phyloP scores from a whole-genome alignment of 2,113 vertebrate species.

The Sturnira hondurensis region DNA sequence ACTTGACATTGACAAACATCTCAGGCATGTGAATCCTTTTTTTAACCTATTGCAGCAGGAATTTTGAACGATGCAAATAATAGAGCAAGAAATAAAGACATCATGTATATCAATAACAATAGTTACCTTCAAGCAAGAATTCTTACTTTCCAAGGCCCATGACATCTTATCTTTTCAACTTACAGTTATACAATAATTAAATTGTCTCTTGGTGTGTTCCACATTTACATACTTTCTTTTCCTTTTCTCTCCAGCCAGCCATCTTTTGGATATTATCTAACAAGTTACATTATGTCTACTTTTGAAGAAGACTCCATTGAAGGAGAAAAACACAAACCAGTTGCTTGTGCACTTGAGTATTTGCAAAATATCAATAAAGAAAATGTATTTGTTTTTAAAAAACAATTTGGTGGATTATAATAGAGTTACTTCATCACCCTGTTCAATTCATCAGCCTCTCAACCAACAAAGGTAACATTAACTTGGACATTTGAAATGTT shows the following conservation, averaged over 20 bases:
- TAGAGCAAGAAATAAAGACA: not conserved
- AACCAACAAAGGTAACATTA: not conserved
- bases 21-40: not conserved
- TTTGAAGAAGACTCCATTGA: not conserved
- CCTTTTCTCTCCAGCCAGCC: not conserved
- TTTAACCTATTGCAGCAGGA: not conserved
- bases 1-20: conserved; percentile 45
- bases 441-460: not conserved
- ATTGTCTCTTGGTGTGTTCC: not conserved
- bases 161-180: not conserved
- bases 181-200: conserved; percentile 6
- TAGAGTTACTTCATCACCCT: not conserved
- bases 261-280: not conserved
- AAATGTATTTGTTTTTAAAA: not conserved
- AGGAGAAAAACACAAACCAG: not conserved
- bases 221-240: not conserved
- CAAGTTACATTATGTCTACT: not conserved
- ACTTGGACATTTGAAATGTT: not conserved
- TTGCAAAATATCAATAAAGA: not conserved
- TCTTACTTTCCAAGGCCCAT: not conserved
- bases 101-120: not conserved
- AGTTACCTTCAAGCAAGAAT: not conserved
- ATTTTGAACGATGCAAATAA: not conserved
- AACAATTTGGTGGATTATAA: not conserved
- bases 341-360: not conserved